phyloP scores from a whole-genome alignment of 2,113 vertebrate species.

The Antechinus flavipes region DNA sequence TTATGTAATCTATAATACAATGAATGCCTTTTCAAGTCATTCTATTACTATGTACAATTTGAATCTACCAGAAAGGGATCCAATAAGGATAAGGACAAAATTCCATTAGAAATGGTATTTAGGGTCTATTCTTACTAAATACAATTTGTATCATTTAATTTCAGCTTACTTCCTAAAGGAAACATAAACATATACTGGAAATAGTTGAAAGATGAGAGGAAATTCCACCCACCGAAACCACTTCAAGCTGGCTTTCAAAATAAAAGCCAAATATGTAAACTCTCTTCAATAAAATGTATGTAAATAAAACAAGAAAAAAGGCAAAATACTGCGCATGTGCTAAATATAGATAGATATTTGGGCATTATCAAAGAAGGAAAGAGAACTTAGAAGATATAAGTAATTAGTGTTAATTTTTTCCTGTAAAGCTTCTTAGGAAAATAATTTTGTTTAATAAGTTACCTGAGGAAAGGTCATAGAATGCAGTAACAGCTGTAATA shows the following conservation, averaged over 20 bases:
- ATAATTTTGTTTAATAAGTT: slow-evolving; percentile 3
- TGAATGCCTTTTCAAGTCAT: background rate
- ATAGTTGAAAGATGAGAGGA: background rate
- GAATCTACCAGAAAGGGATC: background rate
- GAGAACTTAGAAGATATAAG: background rate
- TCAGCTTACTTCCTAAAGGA: slow-evolving; percentile 4
- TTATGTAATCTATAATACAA: background rate
- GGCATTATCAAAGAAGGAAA: background rate
- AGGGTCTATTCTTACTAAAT: background rate
- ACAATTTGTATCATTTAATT: background rate
- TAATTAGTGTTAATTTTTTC: background rate
- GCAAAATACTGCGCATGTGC: background rate
- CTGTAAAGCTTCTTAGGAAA: background rate
- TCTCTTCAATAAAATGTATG: background rate
- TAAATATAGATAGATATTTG: background rate
- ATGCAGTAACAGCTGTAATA: slow-evolving; percentile 93
- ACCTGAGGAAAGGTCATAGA: slow-evolving; percentile 96
- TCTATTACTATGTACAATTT: background rate
- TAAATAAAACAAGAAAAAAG: background rate
- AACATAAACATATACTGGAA: background rate
- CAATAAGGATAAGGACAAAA: background rate
- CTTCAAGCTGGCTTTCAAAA: background rate
- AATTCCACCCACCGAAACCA: background rate
- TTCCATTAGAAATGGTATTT: background rate
- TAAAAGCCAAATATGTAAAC: background rate